Base-by-base conservation (phyloP, 35 echinoderm and acorn worm genomes). In the Chiridota heheva region DNA sequence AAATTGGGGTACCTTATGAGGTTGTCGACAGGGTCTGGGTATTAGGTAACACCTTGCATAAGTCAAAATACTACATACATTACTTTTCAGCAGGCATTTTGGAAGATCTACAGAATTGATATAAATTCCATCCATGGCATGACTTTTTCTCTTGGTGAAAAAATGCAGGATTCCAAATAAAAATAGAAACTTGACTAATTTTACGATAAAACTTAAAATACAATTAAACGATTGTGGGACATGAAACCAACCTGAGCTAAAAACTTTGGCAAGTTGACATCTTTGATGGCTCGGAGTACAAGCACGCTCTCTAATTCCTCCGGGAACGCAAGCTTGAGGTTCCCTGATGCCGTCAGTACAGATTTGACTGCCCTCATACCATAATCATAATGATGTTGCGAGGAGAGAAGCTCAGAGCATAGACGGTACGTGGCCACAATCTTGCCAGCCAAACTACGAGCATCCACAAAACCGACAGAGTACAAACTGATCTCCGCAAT, bases 341-440 rank as follows among this genome's bases (percentile, higher is more conserved):
- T 92, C 0, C 95, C 95, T 53, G 95, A 88, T 24, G 89, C 89
- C 0, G 89, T 92, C 58, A 98, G 74, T 7, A 98, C 95, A 30
- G 95, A 98, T 67, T 98, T 98, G 36, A 98, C 95, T 5, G 95
- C 95, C 43, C 95, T 72, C 95, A 98, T 98, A 46, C 95, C 95
- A 63, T 92, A 98, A 65, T 98, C 95, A 28, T 98, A 98, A 67
- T 98, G 89, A 45, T 98, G 89, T 67, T 98, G 95, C 0, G 89
- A 92, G 3, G 95, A 98, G 10, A 98, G 75, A 58, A 88, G 68
- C 37, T 98, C 95, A 0, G 89, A 92, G 58, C 95, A 98, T 1
- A 98, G 89, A 34, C 89, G 64, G 42, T 97, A 97, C 42, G 88
- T 91, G 34, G 93, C 93, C 2, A 91, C 88, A 38, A 97, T 97